Percentiles rank a stretch among this genome's conserved stretches.
These are phyloP conservation scores for Drosophila atroscutellata DNA, from an alignment of 2,888 invertebrate species.

Conservation along the genomic window DNA sequence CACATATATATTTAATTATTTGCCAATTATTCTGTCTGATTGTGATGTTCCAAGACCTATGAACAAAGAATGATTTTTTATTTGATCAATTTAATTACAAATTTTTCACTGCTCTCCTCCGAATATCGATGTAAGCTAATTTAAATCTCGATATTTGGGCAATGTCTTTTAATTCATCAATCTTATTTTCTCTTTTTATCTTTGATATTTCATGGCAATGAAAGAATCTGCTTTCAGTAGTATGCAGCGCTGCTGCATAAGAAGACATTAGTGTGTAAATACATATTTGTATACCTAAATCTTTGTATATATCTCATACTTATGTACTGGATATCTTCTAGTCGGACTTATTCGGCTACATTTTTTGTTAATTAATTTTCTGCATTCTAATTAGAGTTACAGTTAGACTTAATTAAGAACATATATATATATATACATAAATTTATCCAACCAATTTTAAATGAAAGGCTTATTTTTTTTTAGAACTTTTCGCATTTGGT, in stretches of 20 bases:
- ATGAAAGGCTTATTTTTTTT: not conserved
- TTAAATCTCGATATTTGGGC: not conserved
- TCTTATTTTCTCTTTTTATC: not conserved
- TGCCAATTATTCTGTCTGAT: slow-evolving; percentile 5
- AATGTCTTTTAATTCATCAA: not conserved
- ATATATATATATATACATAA: not conserved
- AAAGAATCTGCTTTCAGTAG: not conserved
- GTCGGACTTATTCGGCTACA: slow-evolving; percentile 16
- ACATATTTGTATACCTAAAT: not conserved
- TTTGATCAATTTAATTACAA: not conserved
- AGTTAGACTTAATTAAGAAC: not conserved
- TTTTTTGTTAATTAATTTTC: not conserved
- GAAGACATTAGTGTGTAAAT: not conserved
- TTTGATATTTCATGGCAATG: not conserved
- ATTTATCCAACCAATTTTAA: not conserved
- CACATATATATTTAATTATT: not conserved
- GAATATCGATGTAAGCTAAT: not conserved
- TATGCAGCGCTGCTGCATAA: not conserved
- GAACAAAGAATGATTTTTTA: not conserved
- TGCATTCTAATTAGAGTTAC: not conserved
- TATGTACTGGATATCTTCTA: slow-evolving; percentile 9
- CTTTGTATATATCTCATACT: not conserved
- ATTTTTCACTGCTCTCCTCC: not conserved
- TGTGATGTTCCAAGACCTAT: not conserved
- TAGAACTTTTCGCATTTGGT: slow-evolving; percentile 41